Percentiles rank a stretch among this genome's conserved stretches.
These are phyloP conservation scores for Platysteira castanea DNA, from an alignment of 2,113 vertebrate species.

Conservation along the genomic window DNA sequence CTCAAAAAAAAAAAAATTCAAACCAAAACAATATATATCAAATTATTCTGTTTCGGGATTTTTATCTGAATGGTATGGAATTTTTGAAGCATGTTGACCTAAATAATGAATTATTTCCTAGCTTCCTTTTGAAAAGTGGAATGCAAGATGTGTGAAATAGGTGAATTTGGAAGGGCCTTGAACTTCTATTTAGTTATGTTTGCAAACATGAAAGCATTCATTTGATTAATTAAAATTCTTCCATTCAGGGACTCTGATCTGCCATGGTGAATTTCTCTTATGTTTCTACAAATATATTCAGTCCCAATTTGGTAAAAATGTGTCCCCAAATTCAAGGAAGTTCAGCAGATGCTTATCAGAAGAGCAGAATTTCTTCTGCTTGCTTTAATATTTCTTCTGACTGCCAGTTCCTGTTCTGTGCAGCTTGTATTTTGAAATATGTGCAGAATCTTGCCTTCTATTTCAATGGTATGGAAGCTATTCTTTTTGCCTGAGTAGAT, in stretches of 20 bases:
- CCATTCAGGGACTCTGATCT: not conserved
- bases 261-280: not conserved
- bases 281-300: not conserved
- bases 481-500: not conserved
- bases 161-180: not conserved
- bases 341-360: not conserved
- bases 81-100: not conserved
- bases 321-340: not conserved
- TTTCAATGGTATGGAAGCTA: not conserved
- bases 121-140: not conserved
- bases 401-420: not conserved
- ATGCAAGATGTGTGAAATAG: not conserved
- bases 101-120: not conserved
- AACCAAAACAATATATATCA: not conserved
- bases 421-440: not conserved
- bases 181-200: not conserved
- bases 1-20: not conserved
- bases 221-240: not conserved
- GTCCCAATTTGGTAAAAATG: not conserved
- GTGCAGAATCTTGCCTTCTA: not conserved
- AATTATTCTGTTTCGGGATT: not conserved
- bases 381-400: not conserved
- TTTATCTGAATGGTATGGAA: not conserved
- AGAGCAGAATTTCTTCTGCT: not conserved
- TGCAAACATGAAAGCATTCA: not conserved